These are phyloP conservation scores for Melanophora roralis DNA, from an alignment of 2,888 invertebrate genomes.

Conservation along the genomic window DNA sequence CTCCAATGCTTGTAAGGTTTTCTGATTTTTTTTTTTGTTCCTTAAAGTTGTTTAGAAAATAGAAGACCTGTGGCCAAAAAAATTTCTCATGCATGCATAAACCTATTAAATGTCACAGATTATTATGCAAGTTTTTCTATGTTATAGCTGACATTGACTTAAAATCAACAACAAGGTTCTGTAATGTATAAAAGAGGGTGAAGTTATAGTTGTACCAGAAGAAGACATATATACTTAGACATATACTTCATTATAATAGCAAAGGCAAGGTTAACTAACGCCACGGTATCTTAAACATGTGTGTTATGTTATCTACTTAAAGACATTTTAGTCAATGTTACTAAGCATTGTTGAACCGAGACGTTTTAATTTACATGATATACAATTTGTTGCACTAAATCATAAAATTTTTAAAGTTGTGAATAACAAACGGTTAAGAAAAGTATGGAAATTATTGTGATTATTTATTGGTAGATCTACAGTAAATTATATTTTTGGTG, in stretches of 20 bases:
- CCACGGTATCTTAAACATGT: slow-evolving; percentile 1
- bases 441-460: too few relatives aligned
- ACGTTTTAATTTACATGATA: slow-evolving; percentile 1
- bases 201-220: neutral
- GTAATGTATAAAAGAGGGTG: neutral
- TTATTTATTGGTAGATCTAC: too few relatives aligned
- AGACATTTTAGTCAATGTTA: slow-evolving; percentile 48
- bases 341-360: slow-evolving; percentile 35
- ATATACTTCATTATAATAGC: slow-evolving; percentile 4
- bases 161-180: neutral
- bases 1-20: slow-evolving; percentile 29
- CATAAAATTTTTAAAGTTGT: too few relatives aligned
- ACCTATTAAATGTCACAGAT: slow-evolving; percentile 62
- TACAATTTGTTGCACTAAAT: neutral
- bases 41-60: neutral
- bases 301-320: slow-evolving; percentile 1
- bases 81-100: slow-evolving; percentile 66
- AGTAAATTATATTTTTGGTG: too few relatives aligned
- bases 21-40: neutral
- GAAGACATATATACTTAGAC: too few relatives aligned
- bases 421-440: too few relatives aligned
- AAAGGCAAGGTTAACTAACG: slow-evolving; percentile 46
- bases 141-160: slow-evolving; percentile 10
- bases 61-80: slow-evolving; percentile 65
- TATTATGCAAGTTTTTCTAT: slow-evolving; percentile 34